Evolutionary conservation across 2,888 invertebrate species (phyloP).

Genomic region (Drosophila barbarae): DNA sequence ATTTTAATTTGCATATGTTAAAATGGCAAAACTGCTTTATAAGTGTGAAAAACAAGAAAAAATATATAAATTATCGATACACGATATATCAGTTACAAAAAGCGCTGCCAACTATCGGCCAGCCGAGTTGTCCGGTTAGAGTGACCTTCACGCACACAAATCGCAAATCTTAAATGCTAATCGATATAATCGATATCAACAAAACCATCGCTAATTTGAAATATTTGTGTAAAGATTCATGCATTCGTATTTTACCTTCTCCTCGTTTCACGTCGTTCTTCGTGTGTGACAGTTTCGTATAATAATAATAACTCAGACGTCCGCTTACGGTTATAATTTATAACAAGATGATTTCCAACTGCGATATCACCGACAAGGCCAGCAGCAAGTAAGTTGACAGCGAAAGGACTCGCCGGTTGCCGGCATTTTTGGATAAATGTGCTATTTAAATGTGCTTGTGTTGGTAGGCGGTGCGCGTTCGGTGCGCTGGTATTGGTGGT

Average conservation of each 20-base stretch:
- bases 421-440: slow-evolving; percentile 34
- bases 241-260: slow-evolving; percentile 19
- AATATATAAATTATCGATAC: no score
- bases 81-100: no score
- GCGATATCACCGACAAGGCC: slow-evolving; percentile 81
- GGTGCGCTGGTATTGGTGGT: slow-evolving; percentile 12
- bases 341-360: slow-evolving; percentile 73
- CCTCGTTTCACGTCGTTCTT: slow-evolving; percentile 24
- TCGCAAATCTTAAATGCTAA: no score
- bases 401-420: slow-evolving; percentile 15
- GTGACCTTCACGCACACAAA: no score
- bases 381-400: slow-evolving; percentile 83
- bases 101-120: no score
- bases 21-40: no score
- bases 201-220: no score
- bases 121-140: no score
- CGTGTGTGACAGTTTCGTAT: slow-evolving; percentile 15
- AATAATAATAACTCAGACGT: slow-evolving; percentile 1
- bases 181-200: no score
- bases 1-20: no score
- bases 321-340: slow-evolving; percentile 8
- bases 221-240: no score
- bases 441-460: slow-evolving; percentile 14
- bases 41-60: no score
- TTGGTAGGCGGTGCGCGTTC: not conserved